Conservation (phyloP, 2,113 vertebrate species). For the Perca schrenkii region DNA sequence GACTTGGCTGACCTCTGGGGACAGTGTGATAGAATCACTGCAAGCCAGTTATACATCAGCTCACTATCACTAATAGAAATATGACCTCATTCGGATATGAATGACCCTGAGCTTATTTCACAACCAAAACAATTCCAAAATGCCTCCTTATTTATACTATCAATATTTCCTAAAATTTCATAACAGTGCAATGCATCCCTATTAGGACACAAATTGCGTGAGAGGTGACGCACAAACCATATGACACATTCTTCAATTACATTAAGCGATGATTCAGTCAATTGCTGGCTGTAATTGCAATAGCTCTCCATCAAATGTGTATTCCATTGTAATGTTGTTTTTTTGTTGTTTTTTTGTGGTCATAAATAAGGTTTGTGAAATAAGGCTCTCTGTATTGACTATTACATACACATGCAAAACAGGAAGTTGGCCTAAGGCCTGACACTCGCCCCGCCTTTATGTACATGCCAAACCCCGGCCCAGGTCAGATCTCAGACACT, state of each 20-base stretch:
- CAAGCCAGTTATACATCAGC: constrained; percentile 30
- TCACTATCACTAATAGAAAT: constrained; percentile 46
- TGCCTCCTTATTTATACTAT: neutral
- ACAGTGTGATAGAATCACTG: constrained; percentile 40
- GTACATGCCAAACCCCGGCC: constrained; percentile 37
- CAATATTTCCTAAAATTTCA: constrained; percentile 18
- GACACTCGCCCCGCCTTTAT: constrained; percentile 56
- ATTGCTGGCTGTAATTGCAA: neutral
- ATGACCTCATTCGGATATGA: constrained; percentile 42
- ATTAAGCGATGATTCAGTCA: constrained; percentile 11
- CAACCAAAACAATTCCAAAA: constrained; percentile 32
- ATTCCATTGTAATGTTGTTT: constrained; percentile 4
- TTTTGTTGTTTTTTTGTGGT: constrained; percentile 1
- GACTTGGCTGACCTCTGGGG: constrained; percentile 42
- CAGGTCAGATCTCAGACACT: constrained; percentile 59
- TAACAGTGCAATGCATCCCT: neutral
- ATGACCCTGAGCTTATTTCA: constrained; percentile 37
- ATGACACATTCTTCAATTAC: constrained; percentile 9
- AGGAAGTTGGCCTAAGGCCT: constrained; percentile 63
- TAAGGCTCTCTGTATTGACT: constrained; percentile 10
- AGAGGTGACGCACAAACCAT: neutral
- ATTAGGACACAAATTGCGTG: constrained; percentile 1
- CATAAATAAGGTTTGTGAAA: constrained; percentile 22
- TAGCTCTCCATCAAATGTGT: neutral
- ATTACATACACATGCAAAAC: constrained; percentile 43